These are phyloP conservation scores for Lepidurus apus DNA, from an alignment of 1,140 invertebrate species.

Conservation along the genomic window DNA sequence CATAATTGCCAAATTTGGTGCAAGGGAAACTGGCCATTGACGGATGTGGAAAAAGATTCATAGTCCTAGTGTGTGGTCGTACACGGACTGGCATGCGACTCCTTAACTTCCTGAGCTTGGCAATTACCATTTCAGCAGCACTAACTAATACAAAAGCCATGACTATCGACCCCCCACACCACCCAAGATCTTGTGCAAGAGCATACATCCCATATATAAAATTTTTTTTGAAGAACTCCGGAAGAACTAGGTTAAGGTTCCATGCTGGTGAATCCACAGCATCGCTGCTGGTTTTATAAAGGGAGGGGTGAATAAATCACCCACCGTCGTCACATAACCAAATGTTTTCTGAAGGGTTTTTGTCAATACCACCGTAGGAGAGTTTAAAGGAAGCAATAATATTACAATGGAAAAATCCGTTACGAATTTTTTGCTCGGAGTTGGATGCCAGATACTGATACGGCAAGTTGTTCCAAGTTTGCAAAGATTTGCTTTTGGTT, in stretches of 20 bases:
- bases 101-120: neutral
- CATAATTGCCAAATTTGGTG: conserved; percentile 18
- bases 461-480: neutral
- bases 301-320: conserved; percentile 18
- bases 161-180: neutral
- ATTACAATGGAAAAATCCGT: neutral
- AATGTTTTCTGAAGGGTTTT: neutral
- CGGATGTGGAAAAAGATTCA: neutral
- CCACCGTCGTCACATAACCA: neutral
- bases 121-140: conserved; percentile 1
- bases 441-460: neutral
- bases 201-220: no score
- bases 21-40: conserved; percentile 5
- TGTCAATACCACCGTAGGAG: neutral
- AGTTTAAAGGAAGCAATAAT: neutral
- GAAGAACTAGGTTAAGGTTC: conserved; percentile 13
- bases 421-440: neutral
- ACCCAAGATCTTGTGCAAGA: no score
- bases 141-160: neutral
- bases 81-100: neutral
- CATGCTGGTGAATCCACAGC: neutral
- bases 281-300: neutral
- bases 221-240: neutral
- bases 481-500: neutral
- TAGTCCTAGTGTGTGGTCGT: conserved; percentile 7